Evolutionary conservation across 35 echinoderm and acorn worm genomes (phyloP).

Genomic region (Amphiura filiformis): DNA sequence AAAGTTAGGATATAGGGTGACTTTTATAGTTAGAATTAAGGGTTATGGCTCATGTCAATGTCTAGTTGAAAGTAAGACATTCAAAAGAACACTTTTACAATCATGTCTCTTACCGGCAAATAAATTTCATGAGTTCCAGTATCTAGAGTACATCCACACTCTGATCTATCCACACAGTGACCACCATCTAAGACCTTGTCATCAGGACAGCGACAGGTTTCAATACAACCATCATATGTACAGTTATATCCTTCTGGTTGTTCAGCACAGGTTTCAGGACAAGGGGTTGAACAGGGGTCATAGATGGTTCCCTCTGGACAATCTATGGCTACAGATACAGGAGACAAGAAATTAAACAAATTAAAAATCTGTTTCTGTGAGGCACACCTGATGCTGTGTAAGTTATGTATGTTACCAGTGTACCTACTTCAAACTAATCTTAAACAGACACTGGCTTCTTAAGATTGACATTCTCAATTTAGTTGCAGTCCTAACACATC

Average conservation of each 20-base stretch:
- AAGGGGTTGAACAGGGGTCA: too few species aligned
- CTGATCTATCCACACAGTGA: slow-evolving; percentile 34
- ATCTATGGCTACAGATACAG: not conserved
- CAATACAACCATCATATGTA: not conserved
- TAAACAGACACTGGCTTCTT: too few species aligned
- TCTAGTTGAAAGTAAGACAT: not conserved
- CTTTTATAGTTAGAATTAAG: not conserved
- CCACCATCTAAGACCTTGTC: slow-evolving; percentile 56
- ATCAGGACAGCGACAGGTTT: not conserved
- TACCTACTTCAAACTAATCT: too few species aligned
- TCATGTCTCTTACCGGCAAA: slow-evolving; percentile 54
- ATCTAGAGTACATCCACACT: slow-evolving; percentile 77
- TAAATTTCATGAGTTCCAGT: slow-evolving; percentile 55
- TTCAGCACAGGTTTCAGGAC: too few species aligned
- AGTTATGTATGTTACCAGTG: too few species aligned
- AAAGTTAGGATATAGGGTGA: not conserved
- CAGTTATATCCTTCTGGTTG: too few species aligned
- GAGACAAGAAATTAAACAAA: not conserved
- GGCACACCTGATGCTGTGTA: not conserved
- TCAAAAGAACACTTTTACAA: too few species aligned
- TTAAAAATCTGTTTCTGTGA: not conserved
- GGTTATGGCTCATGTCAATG: not conserved
- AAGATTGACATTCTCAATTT: too few species aligned
- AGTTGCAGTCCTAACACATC: too few species aligned
- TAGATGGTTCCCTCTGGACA: not conserved